Base-by-base conservation (phyloP, 2,888 invertebrate species). In the Tenthredo notha region DNA sequence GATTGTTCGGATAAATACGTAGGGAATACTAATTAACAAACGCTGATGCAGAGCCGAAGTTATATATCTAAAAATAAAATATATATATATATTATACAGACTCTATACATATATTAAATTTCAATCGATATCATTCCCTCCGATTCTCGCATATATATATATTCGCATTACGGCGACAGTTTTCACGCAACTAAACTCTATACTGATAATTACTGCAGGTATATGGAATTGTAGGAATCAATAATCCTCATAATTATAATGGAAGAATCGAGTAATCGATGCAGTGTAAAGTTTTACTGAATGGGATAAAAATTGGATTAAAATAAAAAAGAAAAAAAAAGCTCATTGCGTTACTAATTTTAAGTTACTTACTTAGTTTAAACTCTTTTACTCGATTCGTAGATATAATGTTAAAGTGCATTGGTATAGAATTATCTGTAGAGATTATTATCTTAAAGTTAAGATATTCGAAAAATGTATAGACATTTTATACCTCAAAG, bases 1-100 rank as follows among this genome's bases (percentile, higher is more conserved):
- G 80, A 80, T 80, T 40, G 80, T 25, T n/a, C 33, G 77, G 4
- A 77, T 50, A 33, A 29, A 33, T 50, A 54, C 18, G 50, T 15
- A 77, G 54, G 2, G 77, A 77, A 77, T 54, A 77, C 47, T 54
- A 77, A 77, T 77, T 54, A 54, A 29, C 77, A 54, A 54, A 77
- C 15, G 50, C 15, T 40, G 74, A 21, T 18, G 15, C 37, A 29
- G 50, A n/a, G 72, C 29, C 29, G 75, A 43, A 43, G 40, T n/a
- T 72, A 21, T 72, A 21, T 10, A 7, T n/a, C 10, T 21, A 12
- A 40, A 74, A 74, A 40, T 43, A 72, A 33, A 33, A 33, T 0
- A 33, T 4, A 33, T 4, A 33, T 4, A 43, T 40, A n/a, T 40
- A 12, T 21, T 9, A 40, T 21, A 40, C n/a, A 70, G 9, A 40